Conservation (phyloP, 2,113 vertebrate species). For the Crotalus viridis region DNA sequence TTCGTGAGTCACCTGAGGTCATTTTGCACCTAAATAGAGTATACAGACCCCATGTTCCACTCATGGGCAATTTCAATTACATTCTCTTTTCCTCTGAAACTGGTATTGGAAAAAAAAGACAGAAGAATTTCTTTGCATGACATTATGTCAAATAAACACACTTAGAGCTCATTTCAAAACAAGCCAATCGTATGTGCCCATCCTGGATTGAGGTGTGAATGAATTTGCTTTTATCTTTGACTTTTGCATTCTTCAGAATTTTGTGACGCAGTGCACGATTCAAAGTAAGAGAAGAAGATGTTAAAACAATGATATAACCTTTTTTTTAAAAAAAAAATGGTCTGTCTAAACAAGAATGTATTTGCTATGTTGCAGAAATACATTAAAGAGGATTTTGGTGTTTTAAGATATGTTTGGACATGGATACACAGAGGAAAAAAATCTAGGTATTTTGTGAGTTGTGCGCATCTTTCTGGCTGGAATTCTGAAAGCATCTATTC, state of each 20-base stretch:
- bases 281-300: not conserved
- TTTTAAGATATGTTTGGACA: not conserved
- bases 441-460: not conserved
- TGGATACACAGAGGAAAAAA: not conserved
- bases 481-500: not conserved
- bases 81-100: not conserved
- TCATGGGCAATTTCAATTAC: not conserved
- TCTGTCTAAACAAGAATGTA: not conserved
- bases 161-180: not conserved
- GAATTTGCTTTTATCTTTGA: not conserved
- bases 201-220: not conserved
- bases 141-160: not conserved
- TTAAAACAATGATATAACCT: not conserved
- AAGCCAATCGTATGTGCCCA: not conserved
- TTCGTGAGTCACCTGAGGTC: not conserved
- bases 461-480: not conserved
- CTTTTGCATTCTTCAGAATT: not conserved
- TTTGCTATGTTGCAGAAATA: not conserved
- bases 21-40: not conserved
- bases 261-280: not conserved
- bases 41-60: not conserved
- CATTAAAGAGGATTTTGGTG: not conserved
- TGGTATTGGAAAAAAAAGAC: not conserved
- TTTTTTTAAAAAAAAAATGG: not conserved
- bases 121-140: not conserved